A percentile compares a stretch with the other conserved stretches of the same genome.
Conservation (phyloP, 2,113 vertebrate genomes). For the Proterorhinus semilunaris region DNA sequence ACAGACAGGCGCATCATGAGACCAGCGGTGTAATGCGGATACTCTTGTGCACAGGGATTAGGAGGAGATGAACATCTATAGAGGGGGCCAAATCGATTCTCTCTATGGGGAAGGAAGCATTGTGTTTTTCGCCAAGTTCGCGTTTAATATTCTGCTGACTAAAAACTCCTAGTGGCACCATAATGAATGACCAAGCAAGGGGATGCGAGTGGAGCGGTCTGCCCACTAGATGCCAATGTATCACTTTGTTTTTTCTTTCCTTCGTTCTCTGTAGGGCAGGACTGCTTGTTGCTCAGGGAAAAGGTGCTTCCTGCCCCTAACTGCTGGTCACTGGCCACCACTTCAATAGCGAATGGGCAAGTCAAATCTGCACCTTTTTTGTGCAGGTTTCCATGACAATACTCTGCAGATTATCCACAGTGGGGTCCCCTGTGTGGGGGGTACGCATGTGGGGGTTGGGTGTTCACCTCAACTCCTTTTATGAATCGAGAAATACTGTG, state of each 20-base stretch:
- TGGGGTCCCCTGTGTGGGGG: constrained; percentile 46
- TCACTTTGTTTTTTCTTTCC: constrained; percentile 28
- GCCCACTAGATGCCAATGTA: constrained; percentile 19
- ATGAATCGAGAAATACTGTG: constrained; percentile 3
- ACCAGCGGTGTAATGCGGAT: constrained; percentile 23
- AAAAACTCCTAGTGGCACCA: constrained; percentile 37
- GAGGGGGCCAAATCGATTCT: constrained; percentile 67
- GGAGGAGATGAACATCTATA: constrained; percentile 59
- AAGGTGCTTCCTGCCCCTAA: constrained; percentile 18
- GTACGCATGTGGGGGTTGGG: constrained; percentile 30
- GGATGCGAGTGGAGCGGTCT: constrained; percentile 23
- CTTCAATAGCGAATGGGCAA: constrained; percentile 22
- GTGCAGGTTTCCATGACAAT: constrained; percentile 73
- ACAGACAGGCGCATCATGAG: constrained; percentile 28
- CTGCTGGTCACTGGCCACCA: constrained; percentile 6
- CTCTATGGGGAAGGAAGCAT: constrained; percentile 52
- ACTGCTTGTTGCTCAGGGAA: constrained; percentile 37
- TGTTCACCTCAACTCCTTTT: constrained; percentile 18
- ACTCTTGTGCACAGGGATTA: constrained; percentile 47
- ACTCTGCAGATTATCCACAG: constrained; percentile 56
- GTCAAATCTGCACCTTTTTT: constrained; percentile 44
- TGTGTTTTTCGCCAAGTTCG: constrained; percentile 55
- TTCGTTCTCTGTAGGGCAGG: constrained; percentile 24
- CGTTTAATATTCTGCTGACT: constrained; percentile 73
- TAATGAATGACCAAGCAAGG: constrained; percentile 54